Conservation (phyloP, 2,888 invertebrate species). For the Parasteatoda lunata region DNA sequence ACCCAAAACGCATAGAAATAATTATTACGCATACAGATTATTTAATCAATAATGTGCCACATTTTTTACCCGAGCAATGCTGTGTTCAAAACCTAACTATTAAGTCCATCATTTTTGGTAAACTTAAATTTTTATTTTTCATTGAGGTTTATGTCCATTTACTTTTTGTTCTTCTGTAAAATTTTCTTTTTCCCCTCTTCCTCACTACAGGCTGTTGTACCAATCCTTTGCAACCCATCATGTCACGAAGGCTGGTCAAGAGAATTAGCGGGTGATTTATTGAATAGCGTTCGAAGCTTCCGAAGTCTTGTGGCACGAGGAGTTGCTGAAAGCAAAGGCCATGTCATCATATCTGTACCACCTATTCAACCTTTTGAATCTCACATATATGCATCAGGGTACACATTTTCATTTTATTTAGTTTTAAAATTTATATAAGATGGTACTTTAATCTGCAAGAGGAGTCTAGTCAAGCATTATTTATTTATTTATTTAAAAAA, state of each 20-base stretch:
- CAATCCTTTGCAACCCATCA: slow-evolving; percentile 48
- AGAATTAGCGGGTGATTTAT: slow-evolving; percentile 37
- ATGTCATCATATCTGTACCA: slow-evolving; percentile 55
- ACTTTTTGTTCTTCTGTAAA: not conserved
- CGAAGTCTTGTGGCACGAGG: slow-evolving; percentile 52
- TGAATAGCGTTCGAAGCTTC: slow-evolving; percentile 39
- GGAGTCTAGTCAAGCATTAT: no score
- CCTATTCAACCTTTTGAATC: slow-evolving; percentile 49
- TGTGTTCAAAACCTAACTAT: not conserved
- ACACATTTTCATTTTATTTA: no score
- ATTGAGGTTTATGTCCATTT: not conserved
- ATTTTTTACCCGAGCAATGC: not conserved
- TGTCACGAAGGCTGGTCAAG: slow-evolving; percentile 59
- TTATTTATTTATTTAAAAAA: no score
- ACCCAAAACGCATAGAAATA: not conserved
- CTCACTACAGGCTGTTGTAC: slow-evolving; percentile 44
- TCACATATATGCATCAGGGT: not conserved
- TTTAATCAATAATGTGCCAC: not conserved
- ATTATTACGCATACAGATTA: not conserved
- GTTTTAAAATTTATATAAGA: no score
- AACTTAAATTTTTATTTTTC: not conserved
- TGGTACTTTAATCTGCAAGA: no score
- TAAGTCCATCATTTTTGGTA: not conserved
- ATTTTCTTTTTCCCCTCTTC: not conserved
- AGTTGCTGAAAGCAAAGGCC: slow-evolving; percentile 53